Percentiles rank a stretch among this genome's conserved stretches.
phyloP scores from a whole-genome alignment of 2,113 vertebrate species.

The Perca fluviatilis region DNA sequence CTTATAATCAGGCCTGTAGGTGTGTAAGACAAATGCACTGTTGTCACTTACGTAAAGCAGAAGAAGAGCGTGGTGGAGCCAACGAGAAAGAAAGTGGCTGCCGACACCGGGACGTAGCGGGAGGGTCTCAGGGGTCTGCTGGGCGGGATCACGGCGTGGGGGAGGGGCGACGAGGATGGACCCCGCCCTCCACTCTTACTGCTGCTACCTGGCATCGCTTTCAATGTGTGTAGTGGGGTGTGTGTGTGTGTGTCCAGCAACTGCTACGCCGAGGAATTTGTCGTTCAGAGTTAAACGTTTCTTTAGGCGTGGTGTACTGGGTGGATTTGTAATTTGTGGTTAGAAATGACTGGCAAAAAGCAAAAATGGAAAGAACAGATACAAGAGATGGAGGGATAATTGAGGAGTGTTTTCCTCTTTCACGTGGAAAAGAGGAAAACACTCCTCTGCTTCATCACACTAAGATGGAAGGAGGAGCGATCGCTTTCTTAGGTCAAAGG shows the following conservation, averaged over 20 bases:
- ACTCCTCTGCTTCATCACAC: not conserved
- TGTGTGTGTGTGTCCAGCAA: conserved; percentile 5
- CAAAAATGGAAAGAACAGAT: not conserved
- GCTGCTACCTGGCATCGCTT: conserved; percentile 83
- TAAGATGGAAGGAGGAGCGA: not conserved
- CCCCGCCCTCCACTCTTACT: conserved; percentile 84
- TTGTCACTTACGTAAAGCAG: conserved; percentile 96
- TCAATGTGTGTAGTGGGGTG: conserved; percentile 12
- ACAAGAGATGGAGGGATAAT: not conserved
- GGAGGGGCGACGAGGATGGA: conserved; percentile 81
- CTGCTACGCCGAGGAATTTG: conserved; percentile 4
- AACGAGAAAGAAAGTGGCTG: conserved; percentile 96
- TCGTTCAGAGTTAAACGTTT: conserved; percentile 35
- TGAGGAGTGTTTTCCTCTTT: conserved; percentile 2
- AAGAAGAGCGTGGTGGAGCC: conserved; percentile 98
- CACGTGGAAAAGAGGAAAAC: not conserved
- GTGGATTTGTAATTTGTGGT: not conserved
- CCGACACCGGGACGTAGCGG: conserved; percentile 95
- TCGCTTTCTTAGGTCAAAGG: conserved; percentile 8
- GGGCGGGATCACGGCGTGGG: conserved; percentile 86
- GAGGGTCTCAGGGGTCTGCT: conserved; percentile 83
- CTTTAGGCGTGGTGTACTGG: not conserved
- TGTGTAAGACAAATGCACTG: not conserved
- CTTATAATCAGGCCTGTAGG: not conserved
- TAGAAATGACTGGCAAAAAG: not conserved